phyloP scores from a whole-genome alignment of 2,888 invertebrate species.

The Oasisia sp. region DNA sequence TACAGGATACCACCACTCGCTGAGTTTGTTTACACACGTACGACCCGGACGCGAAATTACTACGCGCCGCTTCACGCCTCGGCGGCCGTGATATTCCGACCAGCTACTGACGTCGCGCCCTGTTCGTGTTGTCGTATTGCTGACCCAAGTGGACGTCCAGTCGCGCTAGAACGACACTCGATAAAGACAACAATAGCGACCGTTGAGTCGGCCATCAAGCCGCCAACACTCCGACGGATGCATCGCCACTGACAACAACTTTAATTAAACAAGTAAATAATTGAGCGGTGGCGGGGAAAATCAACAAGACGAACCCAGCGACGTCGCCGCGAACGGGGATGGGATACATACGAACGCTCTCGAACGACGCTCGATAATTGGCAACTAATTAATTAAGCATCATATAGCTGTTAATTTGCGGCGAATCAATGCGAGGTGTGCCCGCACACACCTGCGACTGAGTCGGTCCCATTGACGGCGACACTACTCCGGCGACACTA shows the following conservation, averaged over 20 bases:
- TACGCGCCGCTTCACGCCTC: not conserved
- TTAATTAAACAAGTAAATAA: slow-evolving; percentile 17
- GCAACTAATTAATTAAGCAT: slow-evolving; percentile 11
- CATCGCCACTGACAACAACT: not conserved
- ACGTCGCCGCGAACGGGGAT: not conserved
- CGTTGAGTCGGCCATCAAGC: not conserved
- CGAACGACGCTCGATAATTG: not conserved
- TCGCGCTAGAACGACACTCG: not conserved
- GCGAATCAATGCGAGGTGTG: not conserved
- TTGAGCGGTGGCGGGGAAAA: not conserved
- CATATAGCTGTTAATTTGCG: slow-evolving; percentile 6
- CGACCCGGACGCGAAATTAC: not conserved
- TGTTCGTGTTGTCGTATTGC: not conserved
- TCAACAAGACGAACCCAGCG: not conserved
- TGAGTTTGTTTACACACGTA: slow-evolving; percentile 17
- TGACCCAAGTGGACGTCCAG: not conserved
- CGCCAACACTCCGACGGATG: not conserved
- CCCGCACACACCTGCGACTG: not conserved
- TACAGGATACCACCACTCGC: not conserved
- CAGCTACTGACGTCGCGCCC: not conserved
- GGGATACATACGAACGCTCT: not conserved
- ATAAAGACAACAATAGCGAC: not conserved
- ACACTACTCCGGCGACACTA: not conserved
- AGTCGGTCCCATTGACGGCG: not conserved
- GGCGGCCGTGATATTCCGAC: not conserved